These are phyloP conservation scores for Lasioglossum morio DNA, from an alignment of 2,888 invertebrate genomes.

Conservation along the genomic window DNA sequence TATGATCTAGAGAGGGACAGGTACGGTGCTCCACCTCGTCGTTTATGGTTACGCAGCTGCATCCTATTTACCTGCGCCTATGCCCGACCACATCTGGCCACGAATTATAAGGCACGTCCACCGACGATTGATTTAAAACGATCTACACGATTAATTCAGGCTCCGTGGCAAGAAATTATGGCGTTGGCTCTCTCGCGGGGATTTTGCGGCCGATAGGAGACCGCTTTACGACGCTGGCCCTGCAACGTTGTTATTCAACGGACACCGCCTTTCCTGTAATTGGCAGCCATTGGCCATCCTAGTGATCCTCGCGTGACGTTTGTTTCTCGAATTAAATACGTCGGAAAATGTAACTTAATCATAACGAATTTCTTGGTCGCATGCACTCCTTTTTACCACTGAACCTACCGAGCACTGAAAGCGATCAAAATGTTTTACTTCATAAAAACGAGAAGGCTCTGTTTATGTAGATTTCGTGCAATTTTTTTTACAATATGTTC, in stretches of 20 bases:
- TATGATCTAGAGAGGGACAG: slow-evolving; percentile 1
- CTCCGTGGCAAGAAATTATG: slow-evolving; percentile 48
- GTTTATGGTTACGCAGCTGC: slow-evolving; percentile 32
- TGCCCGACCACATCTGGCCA: slow-evolving; percentile 43
- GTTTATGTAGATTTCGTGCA: too few relatives aligned
- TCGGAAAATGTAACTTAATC: too few relatives aligned
- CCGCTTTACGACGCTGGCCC: slow-evolving; percentile 12
- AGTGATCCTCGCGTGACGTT: background rate
- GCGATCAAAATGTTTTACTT: too few relatives aligned
- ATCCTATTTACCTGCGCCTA: slow-evolving; percentile 53
- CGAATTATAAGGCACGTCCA: slow-evolving; percentile 62
- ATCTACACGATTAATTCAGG: slow-evolving; percentile 60
- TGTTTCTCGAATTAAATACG: background rate
- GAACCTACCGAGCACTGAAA: too few relatives aligned
- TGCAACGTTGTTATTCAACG: slow-evolving; percentile 27
- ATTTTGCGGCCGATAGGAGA: slow-evolving; percentile 28
- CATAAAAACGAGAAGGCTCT: too few relatives aligned
- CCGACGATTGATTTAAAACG: slow-evolving; percentile 65
- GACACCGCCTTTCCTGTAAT: slow-evolving; percentile 21
- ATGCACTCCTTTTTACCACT: too few relatives aligned
- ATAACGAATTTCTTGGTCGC: too few relatives aligned
- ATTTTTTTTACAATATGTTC: too few relatives aligned
- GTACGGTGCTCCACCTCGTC: slow-evolving; percentile 1
- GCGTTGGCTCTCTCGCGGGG: slow-evolving; percentile 24
- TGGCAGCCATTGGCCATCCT: background rate